Evolutionary conservation across 2,888 invertebrate species (phyloP), one percentile per base, ranked within the genome.

Genomic region (Petrolisthes cinctipes): DNA sequence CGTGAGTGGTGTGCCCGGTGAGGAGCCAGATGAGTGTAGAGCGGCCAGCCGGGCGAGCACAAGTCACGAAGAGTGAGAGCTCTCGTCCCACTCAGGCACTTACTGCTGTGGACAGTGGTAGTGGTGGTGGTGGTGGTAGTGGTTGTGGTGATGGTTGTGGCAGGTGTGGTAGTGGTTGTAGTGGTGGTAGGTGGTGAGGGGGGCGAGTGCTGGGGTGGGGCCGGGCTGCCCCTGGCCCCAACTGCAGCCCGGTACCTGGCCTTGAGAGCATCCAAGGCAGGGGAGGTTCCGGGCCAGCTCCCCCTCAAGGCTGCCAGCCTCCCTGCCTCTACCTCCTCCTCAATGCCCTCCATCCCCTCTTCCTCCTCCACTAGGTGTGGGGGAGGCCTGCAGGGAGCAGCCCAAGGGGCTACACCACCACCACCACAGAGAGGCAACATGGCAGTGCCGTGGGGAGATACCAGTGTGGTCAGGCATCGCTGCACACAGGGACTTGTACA

Each of bases 281-380:
- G 87, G 84, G 87, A 83, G 53, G 86, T 78, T 76, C 86, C 82
- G 11, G 86, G 76, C 86, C 86, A 86, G 56, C 76, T 82, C 82
- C 86, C 86, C 54, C 83, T 73, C 53, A 83, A 83, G 23, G 86
- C 82, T 68, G 86, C 54, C 20, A 86, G 76, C 66, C 86, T 82
- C 82, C 86, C 86, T 71, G 82, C 86, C 83, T 83, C 86, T 79
- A 83, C 66, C 75, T 89, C 89, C 78, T 88, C 85, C 84, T 89
- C 89, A 37, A 86, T 84, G 73, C 83, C 84, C 51, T 86, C 86
- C 71, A 86, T 84, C 56, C 76, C 82, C 78, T 86, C 88, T 23
- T 82, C 88, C 84, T 87, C 87, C 85, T 89, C 89, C 86, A 86
- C 89, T 66, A 83, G 86, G 66, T 89, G 86, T 82, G 85, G 57